Conservation (phyloP, 2,797 vertebrate genomes). For the Toxotes lorentzi region DNA sequence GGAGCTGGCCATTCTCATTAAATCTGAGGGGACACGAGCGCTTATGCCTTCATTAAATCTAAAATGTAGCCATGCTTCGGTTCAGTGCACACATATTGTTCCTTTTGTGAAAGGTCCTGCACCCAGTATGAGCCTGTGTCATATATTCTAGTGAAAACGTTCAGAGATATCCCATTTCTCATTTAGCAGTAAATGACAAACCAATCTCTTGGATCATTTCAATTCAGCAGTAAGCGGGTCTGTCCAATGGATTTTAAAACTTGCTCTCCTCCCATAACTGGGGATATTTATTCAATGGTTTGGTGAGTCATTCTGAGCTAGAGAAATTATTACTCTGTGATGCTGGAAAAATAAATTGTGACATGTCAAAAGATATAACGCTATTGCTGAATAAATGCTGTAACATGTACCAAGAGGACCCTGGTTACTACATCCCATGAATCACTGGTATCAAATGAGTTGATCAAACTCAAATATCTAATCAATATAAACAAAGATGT, state of each 20-base stretch:
- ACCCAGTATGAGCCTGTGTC: constrained; percentile 34
- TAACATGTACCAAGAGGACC: background rate
- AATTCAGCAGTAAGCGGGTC: constrained; percentile 30
- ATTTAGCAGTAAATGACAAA: constrained; percentile 69
- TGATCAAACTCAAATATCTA: background rate
- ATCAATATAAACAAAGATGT: background rate
- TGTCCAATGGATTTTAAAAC: constrained; percentile 45
- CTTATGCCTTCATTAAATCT: constrained; percentile 65
- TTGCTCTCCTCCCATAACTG: constrained; percentile 15
- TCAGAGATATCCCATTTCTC: constrained; percentile 61
- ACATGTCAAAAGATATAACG: constrained; percentile 21
- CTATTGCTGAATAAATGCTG: constrained; percentile 8
- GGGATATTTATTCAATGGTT: constrained; percentile 40
- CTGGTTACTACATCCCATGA: background rate
- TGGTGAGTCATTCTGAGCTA: constrained; percentile 9
- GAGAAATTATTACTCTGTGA: background rate
- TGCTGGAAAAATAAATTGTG: constrained; percentile 9
- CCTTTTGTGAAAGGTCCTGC: constrained; percentile 34
- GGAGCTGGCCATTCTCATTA: constrained; percentile 45
- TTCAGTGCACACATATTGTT: constrained; percentile 60
- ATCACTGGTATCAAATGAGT: background rate
- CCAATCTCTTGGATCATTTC: constrained; percentile 56
- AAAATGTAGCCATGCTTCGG: constrained; percentile 59
- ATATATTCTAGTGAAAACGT: constrained; percentile 49
- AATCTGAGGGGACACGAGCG: constrained; percentile 56